Evolutionary conservation across 2,797 vertebrate genomes (phyloP).

Genomic region (Phalloptychus januarius): DNA sequence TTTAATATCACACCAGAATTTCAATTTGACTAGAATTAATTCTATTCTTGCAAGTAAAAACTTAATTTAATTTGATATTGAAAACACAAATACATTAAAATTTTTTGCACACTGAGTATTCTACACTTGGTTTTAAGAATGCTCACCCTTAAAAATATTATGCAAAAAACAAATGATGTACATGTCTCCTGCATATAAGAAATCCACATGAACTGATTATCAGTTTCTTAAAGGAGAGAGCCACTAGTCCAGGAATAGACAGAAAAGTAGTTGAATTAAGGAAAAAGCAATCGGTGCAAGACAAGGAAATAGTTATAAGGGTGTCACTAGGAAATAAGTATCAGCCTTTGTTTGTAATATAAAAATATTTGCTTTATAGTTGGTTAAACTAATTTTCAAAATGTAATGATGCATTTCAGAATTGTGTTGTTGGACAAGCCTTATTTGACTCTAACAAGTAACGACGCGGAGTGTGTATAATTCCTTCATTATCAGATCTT

Average conservation of each 20-base stretch:
- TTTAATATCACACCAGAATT: background rate
- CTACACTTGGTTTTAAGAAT: background rate
- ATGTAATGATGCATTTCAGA: background rate
- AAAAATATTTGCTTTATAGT: background rate
- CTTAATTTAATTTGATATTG: background rate
- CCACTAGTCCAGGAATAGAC: background rate
- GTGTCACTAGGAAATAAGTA: background rate
- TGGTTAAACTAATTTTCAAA: background rate
- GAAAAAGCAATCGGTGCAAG: background rate
- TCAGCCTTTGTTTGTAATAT: background rate
- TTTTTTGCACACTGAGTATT: background rate
- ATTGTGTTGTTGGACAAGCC: background rate
- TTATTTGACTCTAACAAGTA: background rate
- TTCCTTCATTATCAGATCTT: background rate
- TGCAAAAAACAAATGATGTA: background rate
- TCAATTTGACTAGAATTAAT: background rate
- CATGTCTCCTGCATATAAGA: background rate
- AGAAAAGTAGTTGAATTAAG: background rate
- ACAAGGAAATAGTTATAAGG: background rate
- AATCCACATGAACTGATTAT: background rate
- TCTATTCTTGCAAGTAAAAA: background rate
- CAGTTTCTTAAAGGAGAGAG: background rate
- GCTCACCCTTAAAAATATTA: background rate
- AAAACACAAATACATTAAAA: background rate
- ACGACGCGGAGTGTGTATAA: background rate